Evolutionary conservation across 2,888 invertebrate genomes (phyloP).

Genomic region (Drosophila aldrichi): DNA sequence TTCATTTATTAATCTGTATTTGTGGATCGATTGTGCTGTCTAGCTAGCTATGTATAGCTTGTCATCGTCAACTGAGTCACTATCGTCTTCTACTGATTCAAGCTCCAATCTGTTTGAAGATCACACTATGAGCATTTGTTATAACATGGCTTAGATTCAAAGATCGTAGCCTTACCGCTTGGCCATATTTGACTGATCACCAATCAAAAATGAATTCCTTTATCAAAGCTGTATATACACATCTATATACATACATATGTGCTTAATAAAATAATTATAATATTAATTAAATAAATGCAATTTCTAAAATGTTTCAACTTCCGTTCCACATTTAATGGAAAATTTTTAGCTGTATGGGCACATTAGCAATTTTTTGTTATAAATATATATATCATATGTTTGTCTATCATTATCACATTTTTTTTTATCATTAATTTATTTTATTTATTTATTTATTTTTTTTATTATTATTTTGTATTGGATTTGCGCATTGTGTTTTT

Average conservation of each 20-base stretch:
- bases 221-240: constrained; percentile 3
- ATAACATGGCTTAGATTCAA: constrained; percentile 2
- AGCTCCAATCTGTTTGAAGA: not conserved
- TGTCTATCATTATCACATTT: constrained; percentile 36
- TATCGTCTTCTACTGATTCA: not conserved
- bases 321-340: constrained; percentile 54
- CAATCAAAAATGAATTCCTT: not conserved
- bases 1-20: not conserved
- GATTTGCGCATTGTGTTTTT: too few species aligned
- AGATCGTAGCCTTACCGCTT: not conserved
- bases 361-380: constrained; percentile 42
- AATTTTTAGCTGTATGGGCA: constrained; percentile 50
- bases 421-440: too few species aligned
- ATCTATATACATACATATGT: not conserved
- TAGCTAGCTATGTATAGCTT: too few species aligned
- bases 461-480: not conserved
- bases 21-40: not conserved
- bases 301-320: constrained; percentile 24
- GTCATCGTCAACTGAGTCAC: not conserved
- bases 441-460: too few species aligned
- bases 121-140: not conserved
- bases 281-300: constrained; percentile 2
- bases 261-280: not conserved
- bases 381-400: constrained; percentile 10
- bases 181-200: constrained; percentile 10